Evolutionary conservation across 1,140 invertebrate genomes (phyloP).

Genomic region (Orchesella cincta): DNA sequence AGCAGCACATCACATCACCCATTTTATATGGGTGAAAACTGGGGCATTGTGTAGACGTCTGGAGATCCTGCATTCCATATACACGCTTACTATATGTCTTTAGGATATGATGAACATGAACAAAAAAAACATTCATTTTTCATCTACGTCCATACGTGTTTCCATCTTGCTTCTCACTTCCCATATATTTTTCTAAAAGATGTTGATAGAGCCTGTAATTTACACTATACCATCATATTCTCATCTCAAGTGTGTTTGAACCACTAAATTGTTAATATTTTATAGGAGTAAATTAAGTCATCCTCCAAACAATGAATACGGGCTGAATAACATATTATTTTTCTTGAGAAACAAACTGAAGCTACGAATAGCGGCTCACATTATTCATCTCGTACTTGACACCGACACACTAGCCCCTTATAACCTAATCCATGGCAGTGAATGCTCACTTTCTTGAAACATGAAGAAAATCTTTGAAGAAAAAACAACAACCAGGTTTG

Average conservation of each 20-base stretch:
- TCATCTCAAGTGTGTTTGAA: slow-evolving; percentile 2
- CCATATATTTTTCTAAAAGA: too few relatives aligned
- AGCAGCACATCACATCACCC: too few relatives aligned
- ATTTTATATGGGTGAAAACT: too few relatives aligned
- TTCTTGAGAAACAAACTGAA: background rate
- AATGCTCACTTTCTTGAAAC: background rate
- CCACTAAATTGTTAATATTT: background rate
- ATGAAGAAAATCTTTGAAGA: background rate
- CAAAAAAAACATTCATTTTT: too few relatives aligned
- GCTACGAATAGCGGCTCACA: background rate
- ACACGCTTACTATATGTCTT: too few relatives aligned
- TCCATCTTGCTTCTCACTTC: too few relatives aligned
- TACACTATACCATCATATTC: slow-evolving; percentile 4
- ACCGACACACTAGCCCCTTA: slow-evolving; percentile 3
- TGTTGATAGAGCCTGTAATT: background rate
- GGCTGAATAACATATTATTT: background rate
- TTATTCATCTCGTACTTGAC: slow-evolving; percentile 24
- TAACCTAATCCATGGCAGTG: background rate
- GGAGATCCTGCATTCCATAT: too few relatives aligned
- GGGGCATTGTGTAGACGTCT: too few relatives aligned
- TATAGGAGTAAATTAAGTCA: slow-evolving; percentile 7
- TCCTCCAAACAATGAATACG: background rate
- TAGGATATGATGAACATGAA: too few relatives aligned
- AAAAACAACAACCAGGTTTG: background rate
- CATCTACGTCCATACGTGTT: too few relatives aligned